These are phyloP conservation scores for Archaeoteleia sp. DNA, from an alignment of 2,888 invertebrate species.

Conservation along the genomic window DNA sequence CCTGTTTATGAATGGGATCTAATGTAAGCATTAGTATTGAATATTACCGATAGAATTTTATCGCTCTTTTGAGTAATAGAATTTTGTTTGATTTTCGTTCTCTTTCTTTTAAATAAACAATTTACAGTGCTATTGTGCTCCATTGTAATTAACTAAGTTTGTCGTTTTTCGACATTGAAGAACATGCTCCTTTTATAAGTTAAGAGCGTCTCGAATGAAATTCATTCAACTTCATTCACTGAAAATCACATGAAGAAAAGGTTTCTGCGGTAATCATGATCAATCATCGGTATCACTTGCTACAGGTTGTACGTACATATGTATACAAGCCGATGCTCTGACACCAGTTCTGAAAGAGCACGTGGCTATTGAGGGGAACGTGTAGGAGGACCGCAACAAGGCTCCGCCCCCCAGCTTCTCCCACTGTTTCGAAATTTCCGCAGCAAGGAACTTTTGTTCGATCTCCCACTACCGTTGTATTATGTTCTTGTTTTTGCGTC, in stretches of 20 bases:
- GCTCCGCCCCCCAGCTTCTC: conserved; percentile 59
- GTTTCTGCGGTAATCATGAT: conserved; percentile 11
- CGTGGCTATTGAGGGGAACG: conserved; percentile 62
- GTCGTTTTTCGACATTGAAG: too few relatives aligned
- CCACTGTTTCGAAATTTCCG: conserved; percentile 55
- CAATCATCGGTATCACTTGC: conserved; percentile 31
- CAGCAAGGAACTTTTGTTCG: conserved; percentile 58
- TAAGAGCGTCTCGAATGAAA: too few relatives aligned
- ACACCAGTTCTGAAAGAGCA: conserved; percentile 53
- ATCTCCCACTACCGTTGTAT: conserved; percentile 52
- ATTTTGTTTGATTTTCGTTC: too few relatives aligned
- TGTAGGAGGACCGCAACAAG: conserved; percentile 57
- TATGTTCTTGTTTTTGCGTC: conserved; percentile 23
- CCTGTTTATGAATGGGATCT: too few relatives aligned
- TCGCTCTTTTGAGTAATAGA: too few relatives aligned
- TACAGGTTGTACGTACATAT: conserved; percentile 19
- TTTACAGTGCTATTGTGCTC: too few relatives aligned
- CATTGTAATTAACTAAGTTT: too few relatives aligned
- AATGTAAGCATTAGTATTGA: too few relatives aligned
- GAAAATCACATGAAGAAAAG: conserved; percentile 1
- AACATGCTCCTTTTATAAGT: too few relatives aligned
- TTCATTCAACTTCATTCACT: too few relatives aligned
- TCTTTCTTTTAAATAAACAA: too few relatives aligned
- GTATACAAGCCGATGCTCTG: conserved; percentile 8
- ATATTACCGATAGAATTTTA: too few relatives aligned